Evolutionary conservation across 2,797 vertebrate species (phyloP), one percentile per base, ranked within the genome.

Genomic region (Acanthopagrus latus): DNA sequence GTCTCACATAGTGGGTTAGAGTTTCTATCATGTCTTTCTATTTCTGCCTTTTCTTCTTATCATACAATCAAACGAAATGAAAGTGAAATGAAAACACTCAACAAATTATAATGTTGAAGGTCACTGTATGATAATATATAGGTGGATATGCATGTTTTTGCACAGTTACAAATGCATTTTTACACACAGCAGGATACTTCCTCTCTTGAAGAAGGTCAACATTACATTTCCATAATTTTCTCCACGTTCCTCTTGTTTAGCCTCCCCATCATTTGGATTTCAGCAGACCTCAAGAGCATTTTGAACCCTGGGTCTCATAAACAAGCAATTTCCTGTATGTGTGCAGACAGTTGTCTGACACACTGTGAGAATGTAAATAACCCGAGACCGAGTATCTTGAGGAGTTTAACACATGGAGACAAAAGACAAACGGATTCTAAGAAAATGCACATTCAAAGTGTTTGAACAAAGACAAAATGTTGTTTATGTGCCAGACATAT

Each of bases 311-410:
- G 48, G 81, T 81, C 41, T 25, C 38, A 50, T 76, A 83, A 81
- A 85, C 77, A 88, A 74, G 17, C 29, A 47, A 44, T 81, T 85
- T 88, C 83, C 81, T 83, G 68, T 76, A 21, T 70, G 29, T 57
- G 54, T 69, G 43, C 23, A 75, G 55, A 70, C 63, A 58, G 73
- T 64, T 21, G n/a, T 73, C 77, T 78, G 71, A 64, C 64, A 51
- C 25, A 51, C 21, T 60, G 57, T 21, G 63, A 59, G 21, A 50
- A 62, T 44, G 62, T 52, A 74, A 64, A 79, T 52, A 64, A 69
- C 17, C 38, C 65, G 3, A 80, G 21, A 33, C 12, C 20, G 23
- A 23, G 4, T 54, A 25, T 56, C 13, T 66, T 56, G 2, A 27
- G 62, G 43, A 50, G 55, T 12, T 76, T 51, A 50, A 64, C 25